A percentile compares a stretch with the other conserved stretches of the same genome.
Conservation (phyloP, 2,888 invertebrate genomes). For the Dolichopus griseipennis region DNA sequence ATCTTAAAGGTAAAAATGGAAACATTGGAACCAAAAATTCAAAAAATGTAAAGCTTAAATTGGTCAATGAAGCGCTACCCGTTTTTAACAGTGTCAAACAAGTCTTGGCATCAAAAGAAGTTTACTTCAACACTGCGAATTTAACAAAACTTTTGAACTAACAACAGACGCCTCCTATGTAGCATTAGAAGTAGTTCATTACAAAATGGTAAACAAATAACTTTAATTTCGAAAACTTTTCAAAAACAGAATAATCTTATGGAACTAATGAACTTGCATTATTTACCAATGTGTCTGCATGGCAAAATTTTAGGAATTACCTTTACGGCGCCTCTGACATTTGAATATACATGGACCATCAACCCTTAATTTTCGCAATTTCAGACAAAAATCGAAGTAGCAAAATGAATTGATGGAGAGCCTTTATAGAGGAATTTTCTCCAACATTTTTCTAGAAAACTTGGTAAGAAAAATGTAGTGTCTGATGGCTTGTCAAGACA, state of each 20-base stretch:
- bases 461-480: too few relatives aligned
- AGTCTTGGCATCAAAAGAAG: slow-evolving; percentile 11
- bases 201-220: too few relatives aligned
- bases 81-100: slow-evolving; percentile 14
- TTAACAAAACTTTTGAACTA: slow-evolving; percentile 10
- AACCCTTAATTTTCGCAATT: neutral
- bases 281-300: too few relatives aligned
- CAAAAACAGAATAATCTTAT: too few relatives aligned
- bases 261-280: neutral
- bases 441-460: neutral
- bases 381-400: too few relatives aligned
- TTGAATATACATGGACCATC: neutral
- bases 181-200: slow-evolving; percentile 13
- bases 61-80: slow-evolving; percentile 8
- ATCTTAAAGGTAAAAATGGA: too few relatives aligned
- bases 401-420: neutral
- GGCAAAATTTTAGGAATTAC: slow-evolving; percentile 14
- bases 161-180: slow-evolving; percentile 13
- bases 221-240: too few relatives aligned
- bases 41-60: neutral
- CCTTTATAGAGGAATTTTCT: neutral
- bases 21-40: too few relatives aligned
- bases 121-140: slow-evolving; percentile 10
- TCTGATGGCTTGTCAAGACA: neutral
- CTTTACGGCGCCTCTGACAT: slow-evolving; percentile 14